Evolutionary conservation across 2,888 invertebrate species (phyloP).

Genomic region (Euzophera pinguis): DNA sequence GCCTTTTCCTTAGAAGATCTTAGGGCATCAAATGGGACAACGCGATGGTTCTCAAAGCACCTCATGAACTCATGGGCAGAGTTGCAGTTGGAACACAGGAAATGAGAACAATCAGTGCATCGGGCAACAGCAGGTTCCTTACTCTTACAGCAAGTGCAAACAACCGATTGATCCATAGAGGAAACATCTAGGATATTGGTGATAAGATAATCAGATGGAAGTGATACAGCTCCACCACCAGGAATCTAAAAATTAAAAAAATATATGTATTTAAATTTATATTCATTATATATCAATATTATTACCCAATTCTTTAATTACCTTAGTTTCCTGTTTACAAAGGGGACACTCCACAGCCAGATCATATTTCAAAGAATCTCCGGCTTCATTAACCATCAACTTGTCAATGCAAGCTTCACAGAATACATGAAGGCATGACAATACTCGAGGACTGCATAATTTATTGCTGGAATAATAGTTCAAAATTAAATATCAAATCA

Average conservation of each 20-base stretch:
- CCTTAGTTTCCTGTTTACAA: conserved; percentile 92
- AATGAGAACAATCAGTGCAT: conserved; percentile 96
- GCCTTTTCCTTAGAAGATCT: conserved; percentile 88
- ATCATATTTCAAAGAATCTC: conserved; percentile 82
- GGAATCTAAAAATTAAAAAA: conserved; percentile 77
- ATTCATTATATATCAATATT: not conserved
- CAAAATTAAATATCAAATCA: not conserved
- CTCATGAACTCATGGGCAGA: conserved; percentile 98
- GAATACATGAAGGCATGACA: conserved; percentile 96
- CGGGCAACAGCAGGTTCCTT: conserved; percentile 96
- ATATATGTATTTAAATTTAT: not conserved
- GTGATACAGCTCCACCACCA: conserved; percentile 86
- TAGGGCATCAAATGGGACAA: conserved; percentile 92
- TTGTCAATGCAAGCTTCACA: conserved; percentile 95
- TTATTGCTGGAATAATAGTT: conserved; percentile 79
- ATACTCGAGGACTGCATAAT: conserved; percentile 89
- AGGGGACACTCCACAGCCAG: conserved; percentile 86
- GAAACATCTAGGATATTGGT: conserved; percentile 92
- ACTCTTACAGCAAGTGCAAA: conserved; percentile 97
- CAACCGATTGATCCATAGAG: conserved; percentile 85
- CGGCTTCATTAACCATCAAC: conserved; percentile 85
- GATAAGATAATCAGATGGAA: conserved; percentile 92
- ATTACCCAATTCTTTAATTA: conserved; percentile 34
- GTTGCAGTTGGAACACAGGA: conserved; percentile 95
- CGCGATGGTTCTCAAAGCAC: conserved; percentile 97